phyloP scores from a whole-genome alignment of 2,797 vertebrate species.

The Pampus argenteus region DNA sequence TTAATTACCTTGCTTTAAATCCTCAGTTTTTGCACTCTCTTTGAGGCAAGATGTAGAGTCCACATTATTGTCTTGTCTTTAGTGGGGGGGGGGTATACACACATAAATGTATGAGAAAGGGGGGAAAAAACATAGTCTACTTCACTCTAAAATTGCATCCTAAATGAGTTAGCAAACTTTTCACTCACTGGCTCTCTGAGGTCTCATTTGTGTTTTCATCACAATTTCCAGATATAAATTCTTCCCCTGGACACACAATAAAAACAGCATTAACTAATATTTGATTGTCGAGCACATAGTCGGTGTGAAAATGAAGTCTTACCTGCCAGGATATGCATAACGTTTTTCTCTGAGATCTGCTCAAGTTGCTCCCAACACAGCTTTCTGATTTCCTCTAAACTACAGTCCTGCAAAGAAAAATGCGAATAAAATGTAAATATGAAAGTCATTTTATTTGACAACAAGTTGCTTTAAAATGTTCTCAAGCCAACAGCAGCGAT shows the following conservation, averaged over 20 bases:
- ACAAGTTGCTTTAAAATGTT: not conserved
- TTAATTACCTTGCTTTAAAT: slow-evolving; percentile 90
- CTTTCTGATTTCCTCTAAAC: slow-evolving; percentile 91
- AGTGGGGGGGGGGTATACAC: slow-evolving; percentile 13
- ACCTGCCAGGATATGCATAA: slow-evolving; percentile 95
- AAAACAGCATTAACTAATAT: not conserved
- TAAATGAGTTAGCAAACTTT: slow-evolving; percentile 50
- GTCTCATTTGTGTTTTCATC: slow-evolving; percentile 76
- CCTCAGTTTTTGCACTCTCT: slow-evolving; percentile 86
- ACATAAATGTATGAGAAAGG: not conserved
- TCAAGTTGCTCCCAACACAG: slow-evolving; percentile 95
- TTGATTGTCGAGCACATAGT: not conserved
- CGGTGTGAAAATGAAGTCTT: slow-evolving; percentile 51
- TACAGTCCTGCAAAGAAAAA: slow-evolving; percentile 84
- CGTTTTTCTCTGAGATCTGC: slow-evolving; percentile 88
- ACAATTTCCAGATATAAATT: slow-evolving; percentile 81
- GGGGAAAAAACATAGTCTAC: not conserved
- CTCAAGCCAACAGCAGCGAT: not conserved
- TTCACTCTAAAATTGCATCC: slow-evolving; percentile 45
- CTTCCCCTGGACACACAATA: slow-evolving; percentile 84
- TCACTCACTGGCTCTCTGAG: slow-evolving; percentile 91
- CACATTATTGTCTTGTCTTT: slow-evolving; percentile 91
- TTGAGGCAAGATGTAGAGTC: slow-evolving; percentile 92
- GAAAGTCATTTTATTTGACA: not conserved
- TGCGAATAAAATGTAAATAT: slow-evolving; percentile 18